Percentiles rank a stretch among this genome's conserved stretches.
phyloP scores from a whole-genome alignment of 1,140 invertebrate genomes.

The Panagrolaimus sp. region DNA sequence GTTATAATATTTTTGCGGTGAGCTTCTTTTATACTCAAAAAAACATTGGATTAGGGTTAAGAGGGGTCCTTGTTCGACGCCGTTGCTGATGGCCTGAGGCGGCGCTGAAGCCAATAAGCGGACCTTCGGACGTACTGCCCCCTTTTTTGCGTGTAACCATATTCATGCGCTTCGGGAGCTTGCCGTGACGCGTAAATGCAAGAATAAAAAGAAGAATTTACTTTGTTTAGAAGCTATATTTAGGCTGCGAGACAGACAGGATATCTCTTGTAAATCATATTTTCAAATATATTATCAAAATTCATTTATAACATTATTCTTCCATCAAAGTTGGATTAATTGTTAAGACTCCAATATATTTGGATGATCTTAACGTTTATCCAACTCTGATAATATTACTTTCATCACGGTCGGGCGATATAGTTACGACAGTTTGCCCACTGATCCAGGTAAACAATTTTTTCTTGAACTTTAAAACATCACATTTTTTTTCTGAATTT shows the following conservation, averaged over 20 bases:
- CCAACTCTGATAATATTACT: neutral
- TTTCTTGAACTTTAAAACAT: too few species aligned
- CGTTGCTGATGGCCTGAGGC: slow-evolving; percentile 10
- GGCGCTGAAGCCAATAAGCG: slow-evolving; percentile 14
- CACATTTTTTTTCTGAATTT: too few species aligned
- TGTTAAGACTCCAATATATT: too few species aligned
- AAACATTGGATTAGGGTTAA: slow-evolving; percentile 15
- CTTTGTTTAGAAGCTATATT: slow-evolving; percentile 9
- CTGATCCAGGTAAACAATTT: neutral
- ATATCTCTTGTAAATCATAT: too few species aligned
- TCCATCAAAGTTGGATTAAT: too few species aligned
- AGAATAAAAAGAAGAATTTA: slow-evolving; percentile 1
- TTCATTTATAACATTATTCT: too few species aligned
- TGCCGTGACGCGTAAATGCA: neutral
- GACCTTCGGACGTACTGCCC: neutral
- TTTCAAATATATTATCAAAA: too few species aligned
- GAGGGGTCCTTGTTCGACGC: slow-evolving; percentile 1
- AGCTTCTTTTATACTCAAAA: neutral
- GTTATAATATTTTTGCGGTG: neutral
- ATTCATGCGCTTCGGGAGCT: slow-evolving; percentile 9
- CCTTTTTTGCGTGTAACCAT: slow-evolving; percentile 9
- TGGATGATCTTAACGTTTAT: too few species aligned
- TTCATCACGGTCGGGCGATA: slow-evolving; percentile 6
- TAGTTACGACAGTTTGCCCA: slow-evolving; percentile 2
- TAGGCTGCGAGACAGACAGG: too few species aligned